Base-by-base conservation (phyloP, 2,797 vertebrate species). In the Darevskia mixta region DNA sequence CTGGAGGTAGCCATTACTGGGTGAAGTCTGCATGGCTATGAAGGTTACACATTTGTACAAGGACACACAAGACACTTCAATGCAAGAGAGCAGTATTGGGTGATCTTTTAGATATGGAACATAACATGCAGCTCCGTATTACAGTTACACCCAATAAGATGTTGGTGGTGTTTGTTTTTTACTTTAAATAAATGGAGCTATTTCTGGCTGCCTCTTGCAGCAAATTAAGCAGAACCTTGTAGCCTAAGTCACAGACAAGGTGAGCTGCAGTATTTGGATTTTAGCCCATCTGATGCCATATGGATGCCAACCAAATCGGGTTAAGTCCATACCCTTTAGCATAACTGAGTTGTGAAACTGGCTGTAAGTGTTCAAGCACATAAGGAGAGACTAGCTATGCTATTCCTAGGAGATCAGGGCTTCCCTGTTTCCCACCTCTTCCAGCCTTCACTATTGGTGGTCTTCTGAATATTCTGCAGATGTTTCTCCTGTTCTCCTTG, bases 351-450 rank as follows among this genome's bases (percentile, higher is more conserved):
- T 87, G 38, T 82, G 41, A 87, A 87, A 82, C 79, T 87, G 80
- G 38, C 72, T 87, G 58, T 87, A 17, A 73, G 86, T 38, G 43
- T 58, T 80, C 29, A 79, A 92, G 61, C 79, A 76, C 23, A 32
- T 38, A 10, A 88, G 38, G 43, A 77, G n/a, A 82, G 75, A 78
- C 61, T 69, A 58, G 77, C 20, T 20, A 78, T 3, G 18, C 90
- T 83, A 43, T 3, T 77, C 79, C 61, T 43, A 35, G 41, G 83
- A 71, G 71, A 20, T 13, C 6, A 79, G 78, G 35, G 86, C 81
- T 78, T 27, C 41, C 77, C 73, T 18, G 27, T 87, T 92, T 91
- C 76, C 79, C 84, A 38, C 38, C 58, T 92, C n/a, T 91, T 55
- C 80, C 80, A 67, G 29, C 23, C 32, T 85, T 80, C 27, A 6